These are phyloP conservation scores for Thecocarcelia acutangulata DNA, from an alignment of 2,888 invertebrate genomes.

Conservation along the genomic window DNA sequence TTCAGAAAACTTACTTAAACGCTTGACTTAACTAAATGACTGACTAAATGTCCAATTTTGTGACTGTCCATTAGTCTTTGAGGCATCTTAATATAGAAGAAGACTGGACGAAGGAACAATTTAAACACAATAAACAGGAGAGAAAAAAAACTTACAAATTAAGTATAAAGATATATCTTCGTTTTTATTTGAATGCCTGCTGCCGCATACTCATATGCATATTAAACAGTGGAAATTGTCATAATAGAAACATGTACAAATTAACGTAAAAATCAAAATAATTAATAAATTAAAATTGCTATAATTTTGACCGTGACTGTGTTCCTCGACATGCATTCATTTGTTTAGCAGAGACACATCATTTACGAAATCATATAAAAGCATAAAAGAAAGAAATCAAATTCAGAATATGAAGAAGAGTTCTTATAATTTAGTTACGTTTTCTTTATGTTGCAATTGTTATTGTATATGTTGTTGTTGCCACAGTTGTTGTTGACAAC, in stretches of 20 bases:
- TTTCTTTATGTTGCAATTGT: constrained; percentile 29
- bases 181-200: constrained; percentile 28
- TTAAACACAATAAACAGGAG: constrained; percentile 13
- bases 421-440: constrained; percentile 60
- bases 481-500: constrained; percentile 49
- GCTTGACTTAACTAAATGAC: constrained; percentile 68
- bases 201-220: constrained; percentile 23
- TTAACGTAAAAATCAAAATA: background rate
- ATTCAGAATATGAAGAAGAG: constrained; percentile 41
- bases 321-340: constrained; percentile 39
- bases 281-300: constrained; percentile 3
- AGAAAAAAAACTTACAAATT: constrained; percentile 52
- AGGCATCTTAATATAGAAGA: constrained; percentile 66
- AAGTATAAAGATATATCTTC: constrained; percentile 54
- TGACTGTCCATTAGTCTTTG: constrained; percentile 67
- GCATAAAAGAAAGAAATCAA: constrained; percentile 29
- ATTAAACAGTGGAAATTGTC: constrained; percentile 1
- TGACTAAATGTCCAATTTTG: constrained; percentile 69
- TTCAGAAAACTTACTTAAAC: constrained; percentile 64
- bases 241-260: constrained; percentile 3
- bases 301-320: background rate
- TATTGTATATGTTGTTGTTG: constrained; percentile 5
- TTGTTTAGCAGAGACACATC: constrained; percentile 59
- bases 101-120: constrained; percentile 16
- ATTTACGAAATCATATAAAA: constrained; percentile 59